These are phyloP conservation scores for Thunnus thynnus DNA, from an alignment of 2,113 vertebrate genomes.

Conservation along the genomic window DNA sequence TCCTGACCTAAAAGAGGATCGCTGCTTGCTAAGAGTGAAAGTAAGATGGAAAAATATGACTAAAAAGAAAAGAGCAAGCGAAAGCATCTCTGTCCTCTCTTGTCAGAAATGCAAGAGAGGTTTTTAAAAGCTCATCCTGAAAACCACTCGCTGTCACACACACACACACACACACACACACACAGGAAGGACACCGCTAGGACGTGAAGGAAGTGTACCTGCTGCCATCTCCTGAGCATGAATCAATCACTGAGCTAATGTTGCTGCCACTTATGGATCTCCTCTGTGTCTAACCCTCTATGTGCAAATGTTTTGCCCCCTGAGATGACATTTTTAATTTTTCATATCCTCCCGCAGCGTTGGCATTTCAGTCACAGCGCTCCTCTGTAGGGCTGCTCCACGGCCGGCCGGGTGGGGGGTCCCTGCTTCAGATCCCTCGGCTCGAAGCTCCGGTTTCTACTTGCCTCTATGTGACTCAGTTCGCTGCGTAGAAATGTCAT, in stretches of 20 bases:
- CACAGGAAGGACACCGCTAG: constrained; percentile 20
- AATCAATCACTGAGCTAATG: constrained; percentile 67
- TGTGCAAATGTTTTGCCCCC: constrained; percentile 29
- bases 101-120: constrained; percentile 47
- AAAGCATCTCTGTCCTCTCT: constrained; percentile 21
- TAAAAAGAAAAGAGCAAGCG: neutral
- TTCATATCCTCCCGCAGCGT: constrained; percentile 64
- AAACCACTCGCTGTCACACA: constrained; percentile 13
- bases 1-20: constrained; percentile 25
- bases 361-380: constrained; percentile 61
- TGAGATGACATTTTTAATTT: constrained; percentile 68
- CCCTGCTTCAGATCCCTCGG: constrained; percentile 13
- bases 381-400: constrained; percentile 18
- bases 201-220: constrained; percentile 5
- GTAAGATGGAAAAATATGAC: neutral
- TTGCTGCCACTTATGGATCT: constrained; percentile 51
- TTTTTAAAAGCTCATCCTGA: constrained; percentile 44
- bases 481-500: neutral
- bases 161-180: constrained; percentile 6
- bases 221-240: constrained; percentile 38
- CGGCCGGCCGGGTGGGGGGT: neutral
- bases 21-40: neutral
- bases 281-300: constrained; percentile 9
- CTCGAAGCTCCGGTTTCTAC: neutral
- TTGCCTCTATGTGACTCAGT: neutral